These are phyloP conservation scores for Dynastes tityus DNA, from an alignment of 2,888 invertebrate genomes.

Conservation along the genomic window DNA sequence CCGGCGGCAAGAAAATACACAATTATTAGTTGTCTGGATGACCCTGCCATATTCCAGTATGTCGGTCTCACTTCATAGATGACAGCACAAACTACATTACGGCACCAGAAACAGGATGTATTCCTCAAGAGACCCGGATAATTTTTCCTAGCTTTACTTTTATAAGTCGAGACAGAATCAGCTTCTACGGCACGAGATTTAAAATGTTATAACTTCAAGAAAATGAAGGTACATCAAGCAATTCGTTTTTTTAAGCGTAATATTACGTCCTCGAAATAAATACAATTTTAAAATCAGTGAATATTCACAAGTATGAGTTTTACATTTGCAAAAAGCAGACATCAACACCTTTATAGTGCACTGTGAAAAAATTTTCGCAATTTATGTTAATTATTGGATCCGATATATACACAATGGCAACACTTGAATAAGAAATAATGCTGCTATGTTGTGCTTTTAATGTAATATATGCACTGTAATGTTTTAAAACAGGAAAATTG, in stretches of 20 bases:
- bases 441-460: too few relatives aligned
- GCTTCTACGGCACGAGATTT: not conserved
- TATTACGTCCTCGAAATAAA: not conserved
- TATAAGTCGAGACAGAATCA: slow-evolving; percentile 54
- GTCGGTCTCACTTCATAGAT: slow-evolving; percentile 47
- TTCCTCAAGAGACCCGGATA: slow-evolving; percentile 60
- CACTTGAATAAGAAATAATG: too few relatives aligned
- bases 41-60: slow-evolving; percentile 26
- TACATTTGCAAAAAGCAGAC: too few relatives aligned
- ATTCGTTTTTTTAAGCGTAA: not conserved
- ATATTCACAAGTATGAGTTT: too few relatives aligned
- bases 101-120: slow-evolving; percentile 61
- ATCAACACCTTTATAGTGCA: not conserved
- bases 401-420: too few relatives aligned
- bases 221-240: too few relatives aligned
- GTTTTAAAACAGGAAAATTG: too few relatives aligned
- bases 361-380: too few relatives aligned
- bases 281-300: not conserved
- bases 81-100: slow-evolving; percentile 60
- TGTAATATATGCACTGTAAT: too few relatives aligned
- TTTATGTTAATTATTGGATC: too few relatives aligned
- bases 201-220: not conserved
- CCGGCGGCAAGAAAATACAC: slow-evolving; percentile 4
- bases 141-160: slow-evolving; percentile 61
- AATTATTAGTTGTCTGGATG: slow-evolving; percentile 11